Conservation (phyloP, 2,888 invertebrate species). For the Lapara coniferarum region DNA sequence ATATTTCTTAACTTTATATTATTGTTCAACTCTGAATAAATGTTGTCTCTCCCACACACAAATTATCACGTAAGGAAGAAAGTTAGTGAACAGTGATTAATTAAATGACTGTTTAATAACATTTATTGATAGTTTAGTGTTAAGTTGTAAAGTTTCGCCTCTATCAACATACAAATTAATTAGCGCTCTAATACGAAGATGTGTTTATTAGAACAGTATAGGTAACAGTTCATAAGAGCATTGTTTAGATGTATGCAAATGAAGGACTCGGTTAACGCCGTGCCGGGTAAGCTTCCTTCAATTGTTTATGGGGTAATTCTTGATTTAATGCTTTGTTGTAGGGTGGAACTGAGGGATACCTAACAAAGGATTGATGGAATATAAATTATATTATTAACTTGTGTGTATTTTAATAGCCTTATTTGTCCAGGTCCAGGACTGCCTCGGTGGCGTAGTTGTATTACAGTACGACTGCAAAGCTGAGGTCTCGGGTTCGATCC, state of each 20-base stretch:
- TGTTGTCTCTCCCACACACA: too few species aligned
- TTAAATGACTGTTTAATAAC: too few species aligned
- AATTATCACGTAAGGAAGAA: too few species aligned
- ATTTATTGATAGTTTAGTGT: neutral
- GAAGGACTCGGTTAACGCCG: constrained; percentile 13
- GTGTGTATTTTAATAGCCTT: too few species aligned
- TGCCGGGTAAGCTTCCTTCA: constrained; percentile 14
- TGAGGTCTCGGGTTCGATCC: too few species aligned
- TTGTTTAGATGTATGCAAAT: constrained; percentile 18
- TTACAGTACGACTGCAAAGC: too few species aligned
- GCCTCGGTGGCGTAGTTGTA: too few species aligned
- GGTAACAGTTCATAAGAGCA: constrained; percentile 1
- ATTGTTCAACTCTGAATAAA: too few species aligned
- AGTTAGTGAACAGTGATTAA: too few species aligned
- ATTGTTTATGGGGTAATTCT: constrained; percentile 18
- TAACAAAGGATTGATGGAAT: neutral
- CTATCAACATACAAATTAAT: neutral
- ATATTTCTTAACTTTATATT: too few species aligned
- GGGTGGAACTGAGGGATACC: neutral
- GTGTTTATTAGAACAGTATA: neutral
- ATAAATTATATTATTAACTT: neutral
- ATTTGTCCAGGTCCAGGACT: too few species aligned
- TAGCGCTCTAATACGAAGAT: neutral
- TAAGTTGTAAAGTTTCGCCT: too few species aligned
- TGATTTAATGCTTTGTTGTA: constrained; percentile 14